phyloP scores from a whole-genome alignment of 1,140 invertebrate genomes.

The Parasteatoda tepidariorum region DNA sequence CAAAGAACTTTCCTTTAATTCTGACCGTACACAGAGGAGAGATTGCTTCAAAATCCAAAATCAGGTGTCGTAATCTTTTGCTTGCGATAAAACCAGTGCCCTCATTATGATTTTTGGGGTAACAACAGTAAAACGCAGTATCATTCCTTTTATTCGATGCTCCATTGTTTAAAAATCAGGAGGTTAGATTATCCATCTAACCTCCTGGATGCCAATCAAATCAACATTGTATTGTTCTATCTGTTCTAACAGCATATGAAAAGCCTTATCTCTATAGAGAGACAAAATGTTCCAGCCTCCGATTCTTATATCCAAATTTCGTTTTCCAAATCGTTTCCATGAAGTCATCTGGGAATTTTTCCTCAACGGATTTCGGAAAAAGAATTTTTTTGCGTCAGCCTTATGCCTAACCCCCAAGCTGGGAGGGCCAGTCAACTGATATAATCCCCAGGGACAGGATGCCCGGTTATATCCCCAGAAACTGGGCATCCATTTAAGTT shows the following conservation, averaged over 20 bases:
- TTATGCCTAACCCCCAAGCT: background rate
- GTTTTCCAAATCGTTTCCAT: slow-evolving; percentile 2
- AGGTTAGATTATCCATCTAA: too few species aligned
- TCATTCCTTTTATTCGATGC: background rate
- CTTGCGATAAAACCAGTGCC: background rate
- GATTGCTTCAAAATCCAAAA: slow-evolving; percentile 4
- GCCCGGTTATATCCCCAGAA: background rate
- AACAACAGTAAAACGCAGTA: background rate
- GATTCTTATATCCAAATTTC: slow-evolving; percentile 6
- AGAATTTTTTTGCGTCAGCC: background rate
- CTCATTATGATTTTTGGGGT: background rate
- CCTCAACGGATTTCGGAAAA: slow-evolving; percentile 5
- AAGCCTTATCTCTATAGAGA: background rate
- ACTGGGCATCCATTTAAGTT: background rate
- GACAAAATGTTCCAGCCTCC: slow-evolving; percentile 20
- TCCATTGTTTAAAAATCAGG: too few species aligned
- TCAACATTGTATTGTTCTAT: slow-evolving; percentile 14
- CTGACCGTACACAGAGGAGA: background rate
- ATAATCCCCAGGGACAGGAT: background rate
- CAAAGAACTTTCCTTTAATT: slow-evolving; percentile 4
- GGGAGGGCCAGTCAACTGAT: background rate
- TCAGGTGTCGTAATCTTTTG: background rate
- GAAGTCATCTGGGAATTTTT: background rate
- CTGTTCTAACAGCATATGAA: background rate
- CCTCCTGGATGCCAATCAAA: too few species aligned